Evolutionary conservation across 2,113 vertebrate species (phyloP).

Genomic region (Amphilophus citrinellus): DNA sequence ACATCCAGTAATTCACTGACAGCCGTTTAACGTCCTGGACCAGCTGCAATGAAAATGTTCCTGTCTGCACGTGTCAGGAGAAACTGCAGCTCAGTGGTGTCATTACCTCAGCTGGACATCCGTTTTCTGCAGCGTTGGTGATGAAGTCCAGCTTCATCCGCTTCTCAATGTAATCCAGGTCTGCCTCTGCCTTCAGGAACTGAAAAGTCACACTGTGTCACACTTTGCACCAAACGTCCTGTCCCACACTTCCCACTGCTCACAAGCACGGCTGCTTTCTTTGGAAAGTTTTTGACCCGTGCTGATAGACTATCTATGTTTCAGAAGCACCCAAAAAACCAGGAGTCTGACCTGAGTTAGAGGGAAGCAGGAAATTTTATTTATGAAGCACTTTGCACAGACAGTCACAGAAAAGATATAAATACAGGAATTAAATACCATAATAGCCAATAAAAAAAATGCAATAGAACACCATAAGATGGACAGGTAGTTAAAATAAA

Average conservation of each 20-base stretch:
- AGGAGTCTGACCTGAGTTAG: too few species aligned
- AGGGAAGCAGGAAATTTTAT: too few species aligned
- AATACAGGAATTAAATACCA: too few species aligned
- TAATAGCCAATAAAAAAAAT: too few species aligned
- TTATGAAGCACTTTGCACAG: too few species aligned
- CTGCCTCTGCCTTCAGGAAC: constrained; percentile 95
- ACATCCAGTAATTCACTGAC: not conserved
- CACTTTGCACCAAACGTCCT: not conserved
- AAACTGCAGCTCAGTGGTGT: not conserved
- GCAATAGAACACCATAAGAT: too few species aligned
- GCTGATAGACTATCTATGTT: too few species aligned
- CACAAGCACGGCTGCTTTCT: not conserved
- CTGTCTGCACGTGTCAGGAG: not conserved
- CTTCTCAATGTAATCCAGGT: constrained; percentile 92
- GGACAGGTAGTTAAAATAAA: too few species aligned
- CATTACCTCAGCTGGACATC: constrained; percentile 81
- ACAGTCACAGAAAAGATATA: too few species aligned
- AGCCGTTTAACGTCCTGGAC: not conserved
- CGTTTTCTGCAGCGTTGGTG: constrained; percentile 79
- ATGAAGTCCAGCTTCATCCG: constrained; percentile 90
- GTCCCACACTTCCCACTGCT: too few species aligned
- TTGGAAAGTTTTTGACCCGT: too few species aligned
- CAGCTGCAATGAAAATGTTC: not conserved
- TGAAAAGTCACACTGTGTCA: constrained; percentile 75
- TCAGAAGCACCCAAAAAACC: too few species aligned